Conservation (phyloP, 2,113 vertebrate species). For the Megaleporinus macrocephalus region DNA sequence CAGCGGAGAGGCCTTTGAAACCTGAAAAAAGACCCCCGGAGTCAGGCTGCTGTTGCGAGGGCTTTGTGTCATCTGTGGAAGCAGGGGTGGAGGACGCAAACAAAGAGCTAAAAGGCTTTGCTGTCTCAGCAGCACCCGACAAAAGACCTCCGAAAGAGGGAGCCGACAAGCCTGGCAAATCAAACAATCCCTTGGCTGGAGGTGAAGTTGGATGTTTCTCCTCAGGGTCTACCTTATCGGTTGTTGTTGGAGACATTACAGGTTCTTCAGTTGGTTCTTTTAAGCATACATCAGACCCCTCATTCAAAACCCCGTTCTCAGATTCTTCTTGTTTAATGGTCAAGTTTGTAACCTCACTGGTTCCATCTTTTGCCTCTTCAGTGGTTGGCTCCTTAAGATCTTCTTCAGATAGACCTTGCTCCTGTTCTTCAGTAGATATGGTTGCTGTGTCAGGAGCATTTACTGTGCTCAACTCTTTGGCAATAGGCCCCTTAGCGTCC, state of each 20-base stretch:
- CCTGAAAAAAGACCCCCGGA: conserved; percentile 81
- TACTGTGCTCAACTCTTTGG: conserved; percentile 18
- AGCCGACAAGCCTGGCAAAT: conserved; percentile 74
- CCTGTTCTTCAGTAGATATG: conserved; percentile 42
- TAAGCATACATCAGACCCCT: conserved; percentile 16
- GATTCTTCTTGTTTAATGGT: conserved; percentile 25
- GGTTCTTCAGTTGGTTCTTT: background rate
- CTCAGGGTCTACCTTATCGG: background rate
- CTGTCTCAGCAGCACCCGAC: conserved; percentile 73
- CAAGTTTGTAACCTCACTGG: background rate
- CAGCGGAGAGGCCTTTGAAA: conserved; percentile 85
- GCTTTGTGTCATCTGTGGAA: conserved; percentile 57
- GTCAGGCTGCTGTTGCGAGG: conserved; percentile 62
- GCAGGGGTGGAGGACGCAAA: conserved; percentile 76
- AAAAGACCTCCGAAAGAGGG: conserved; percentile 82
- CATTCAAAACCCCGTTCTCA: conserved; percentile 19
- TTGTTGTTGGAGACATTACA: conserved; percentile 25
- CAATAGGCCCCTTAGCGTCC: conserved; percentile 28
- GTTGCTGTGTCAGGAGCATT: conserved; percentile 16
- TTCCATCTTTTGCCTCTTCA: conserved; percentile 28
- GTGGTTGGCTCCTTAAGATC: conserved; percentile 32
- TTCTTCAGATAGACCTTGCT: conserved; percentile 59
- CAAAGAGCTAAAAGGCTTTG: conserved; percentile 82
- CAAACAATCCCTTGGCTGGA: conserved; percentile 73
- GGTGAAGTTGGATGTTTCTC: conserved; percentile 57